A percentile compares a stretch with the other conserved stretches of the same genome.
These are phyloP conservation scores for Eurypyga helias DNA, from an alignment of 2,113 vertebrate genomes.

Conservation along the genomic window DNA sequence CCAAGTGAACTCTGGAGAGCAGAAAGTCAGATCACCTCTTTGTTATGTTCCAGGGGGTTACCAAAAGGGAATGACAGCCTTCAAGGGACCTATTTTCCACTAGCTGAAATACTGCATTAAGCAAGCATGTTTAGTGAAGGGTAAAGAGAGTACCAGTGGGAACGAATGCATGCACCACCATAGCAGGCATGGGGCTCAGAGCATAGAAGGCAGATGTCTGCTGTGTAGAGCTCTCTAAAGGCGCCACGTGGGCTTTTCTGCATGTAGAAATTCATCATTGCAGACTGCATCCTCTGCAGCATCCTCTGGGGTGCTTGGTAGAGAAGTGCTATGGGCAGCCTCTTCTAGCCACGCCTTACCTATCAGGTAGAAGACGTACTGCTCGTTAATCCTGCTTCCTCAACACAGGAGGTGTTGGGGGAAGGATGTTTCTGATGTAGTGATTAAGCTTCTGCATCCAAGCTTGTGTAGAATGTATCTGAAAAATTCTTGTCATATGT, in stretches of 20 bases:
- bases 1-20: conserved; percentile 71
- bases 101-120: conserved; percentile 73
- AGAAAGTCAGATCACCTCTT: conserved; percentile 73
- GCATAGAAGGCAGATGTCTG: conserved; percentile 43
- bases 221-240: conserved; percentile 44
- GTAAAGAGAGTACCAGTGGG: conserved; percentile 67
- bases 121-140: conserved; percentile 73
- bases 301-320: not conserved
- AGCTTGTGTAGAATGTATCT: not conserved
- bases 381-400: not conserved
- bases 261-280: not conserved
- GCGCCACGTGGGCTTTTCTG: not conserved
- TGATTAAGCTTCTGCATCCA: not conserved
- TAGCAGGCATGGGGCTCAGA: not conserved
- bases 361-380: not conserved
- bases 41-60: conserved; percentile 68
- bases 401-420: not conserved
- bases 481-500: not conserved
- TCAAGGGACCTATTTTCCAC: conserved; percentile 74
- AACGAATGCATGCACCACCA: not conserved
- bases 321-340: not conserved
- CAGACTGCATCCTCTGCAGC: not conserved
- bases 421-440: not conserved
- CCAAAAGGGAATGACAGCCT: conserved; percentile 73
- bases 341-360: not conserved